Percentiles rank a stretch among this genome's conserved stretches.
These are phyloP conservation scores for Ardeotis arabs DNA, from an alignment of 2,113 vertebrate species.

Conservation along the genomic window DNA sequence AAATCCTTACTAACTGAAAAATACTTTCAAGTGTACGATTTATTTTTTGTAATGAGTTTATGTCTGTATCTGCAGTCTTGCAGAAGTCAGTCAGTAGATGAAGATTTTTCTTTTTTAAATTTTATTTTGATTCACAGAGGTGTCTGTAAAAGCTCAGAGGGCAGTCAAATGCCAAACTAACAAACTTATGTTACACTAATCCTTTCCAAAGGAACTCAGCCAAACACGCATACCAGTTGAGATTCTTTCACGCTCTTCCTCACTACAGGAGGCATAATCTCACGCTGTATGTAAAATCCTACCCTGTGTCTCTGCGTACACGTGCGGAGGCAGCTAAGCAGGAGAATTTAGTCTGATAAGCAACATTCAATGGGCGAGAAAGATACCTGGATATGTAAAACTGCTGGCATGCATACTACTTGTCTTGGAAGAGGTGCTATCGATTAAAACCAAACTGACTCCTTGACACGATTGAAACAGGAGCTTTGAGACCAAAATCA, in stretches of 20 bases:
- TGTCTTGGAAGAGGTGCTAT: neutral
- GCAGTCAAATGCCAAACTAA: neutral
- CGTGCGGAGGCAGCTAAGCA: rapidly evolving
- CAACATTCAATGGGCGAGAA: neutral
- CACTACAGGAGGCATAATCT: neutral
- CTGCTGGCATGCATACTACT: neutral
- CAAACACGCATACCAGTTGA: neutral
- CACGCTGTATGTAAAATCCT: neutral
- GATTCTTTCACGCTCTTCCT: neutral
- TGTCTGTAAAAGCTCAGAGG: neutral
- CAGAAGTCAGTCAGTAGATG: neutral
- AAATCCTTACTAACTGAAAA: neutral
- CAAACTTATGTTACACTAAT: neutral
- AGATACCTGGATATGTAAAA: neutral
- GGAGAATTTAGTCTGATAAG: neutral
- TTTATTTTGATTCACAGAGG: neutral
- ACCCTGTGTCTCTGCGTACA: neutral
- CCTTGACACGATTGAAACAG: neutral
- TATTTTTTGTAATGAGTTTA: neutral
- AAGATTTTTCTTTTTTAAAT: neutral
- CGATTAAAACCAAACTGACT: neutral
- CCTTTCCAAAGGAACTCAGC: neutral
- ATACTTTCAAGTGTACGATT: neutral
- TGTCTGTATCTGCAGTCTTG: neutral
- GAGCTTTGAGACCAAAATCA: neutral